Conservation (phyloP, 2,888 invertebrate species). For the Thera britannica region DNA sequence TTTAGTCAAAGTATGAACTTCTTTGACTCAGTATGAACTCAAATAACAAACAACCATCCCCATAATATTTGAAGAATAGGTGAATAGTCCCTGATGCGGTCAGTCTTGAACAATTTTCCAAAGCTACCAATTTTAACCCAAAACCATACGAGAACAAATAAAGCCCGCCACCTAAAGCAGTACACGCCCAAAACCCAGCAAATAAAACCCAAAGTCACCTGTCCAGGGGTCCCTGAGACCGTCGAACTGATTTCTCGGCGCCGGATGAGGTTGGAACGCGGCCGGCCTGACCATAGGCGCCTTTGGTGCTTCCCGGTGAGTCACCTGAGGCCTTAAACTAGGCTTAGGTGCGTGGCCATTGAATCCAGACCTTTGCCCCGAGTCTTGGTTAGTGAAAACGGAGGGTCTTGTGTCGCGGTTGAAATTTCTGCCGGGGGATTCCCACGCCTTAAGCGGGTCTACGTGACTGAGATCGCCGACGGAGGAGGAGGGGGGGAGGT, state of each 20-base stretch:
- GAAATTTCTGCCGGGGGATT: slow-evolving; percentile 50
- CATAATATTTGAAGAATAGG: neutral
- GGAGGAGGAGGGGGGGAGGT: slow-evolving; percentile 68
- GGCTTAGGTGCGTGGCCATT: slow-evolving; percentile 2
- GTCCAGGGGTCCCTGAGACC: slow-evolving; percentile 85
- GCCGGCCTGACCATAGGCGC: slow-evolving; percentile 25
- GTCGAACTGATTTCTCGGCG: slow-evolving; percentile 73
- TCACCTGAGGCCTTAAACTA: neutral
- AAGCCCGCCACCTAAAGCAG: slow-evolving; percentile 48
- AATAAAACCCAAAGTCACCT: slow-evolving; percentile 84
- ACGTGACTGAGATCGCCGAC: slow-evolving; percentile 70
- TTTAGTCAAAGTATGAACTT: neutral
- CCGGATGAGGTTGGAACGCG: slow-evolving; percentile 69
- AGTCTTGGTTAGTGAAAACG: slow-evolving; percentile 1
- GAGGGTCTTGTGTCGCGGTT: neutral
- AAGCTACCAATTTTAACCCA: neutral
- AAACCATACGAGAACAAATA: neutral
- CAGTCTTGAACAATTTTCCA: neutral
- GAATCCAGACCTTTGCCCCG: slow-evolving; percentile 14
- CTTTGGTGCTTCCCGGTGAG: neutral
- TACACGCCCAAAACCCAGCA: slow-evolving; percentile 71
- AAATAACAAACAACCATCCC: neutral
- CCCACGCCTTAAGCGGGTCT: slow-evolving; percentile 76
- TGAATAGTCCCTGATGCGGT: neutral
- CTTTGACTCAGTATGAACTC: neutral